Evolutionary conservation across 1,140 invertebrate species (phyloP).

Genomic region (Planococcus citri): DNA sequence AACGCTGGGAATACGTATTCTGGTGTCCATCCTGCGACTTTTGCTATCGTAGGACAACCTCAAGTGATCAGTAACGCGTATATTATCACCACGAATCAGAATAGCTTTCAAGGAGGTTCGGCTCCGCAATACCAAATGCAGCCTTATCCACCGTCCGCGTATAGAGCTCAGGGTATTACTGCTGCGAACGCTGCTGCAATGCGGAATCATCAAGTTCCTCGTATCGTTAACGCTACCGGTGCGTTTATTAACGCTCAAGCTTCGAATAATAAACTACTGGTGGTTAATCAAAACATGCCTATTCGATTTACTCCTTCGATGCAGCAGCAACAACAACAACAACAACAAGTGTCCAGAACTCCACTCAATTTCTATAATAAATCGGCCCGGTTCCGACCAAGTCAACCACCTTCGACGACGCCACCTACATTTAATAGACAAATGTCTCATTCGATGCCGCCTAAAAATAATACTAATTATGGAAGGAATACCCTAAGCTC

Average conservation of each 20-base stretch:
- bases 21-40: not conserved
- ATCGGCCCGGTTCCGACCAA: too few relatives aligned
- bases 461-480: not conserved
- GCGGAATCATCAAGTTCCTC: not conserved
- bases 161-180: not conserved
- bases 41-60: conserved; percentile 1
- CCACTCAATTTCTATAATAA: too few relatives aligned
- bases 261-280: not conserved
- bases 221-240: not conserved
- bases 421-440: not conserved
- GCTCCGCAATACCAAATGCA: not conserved
- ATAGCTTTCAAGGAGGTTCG: not conserved
- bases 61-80: conserved; percentile 3
- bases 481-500: not conserved
- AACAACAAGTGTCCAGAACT: not conserved
- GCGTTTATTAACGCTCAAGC: not conserved
- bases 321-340: too few relatives aligned
- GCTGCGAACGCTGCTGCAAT: not conserved
- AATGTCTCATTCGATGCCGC: not conserved
- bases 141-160: not conserved
- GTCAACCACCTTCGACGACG: not conserved
- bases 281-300: not conserved
- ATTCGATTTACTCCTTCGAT: not conserved
- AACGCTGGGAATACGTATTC: not conserved
- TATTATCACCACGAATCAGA: not conserved